These are phyloP conservation scores for Drosophila nikananu DNA, from an alignment of 1,140 invertebrate species.

Conservation along the genomic window DNA sequence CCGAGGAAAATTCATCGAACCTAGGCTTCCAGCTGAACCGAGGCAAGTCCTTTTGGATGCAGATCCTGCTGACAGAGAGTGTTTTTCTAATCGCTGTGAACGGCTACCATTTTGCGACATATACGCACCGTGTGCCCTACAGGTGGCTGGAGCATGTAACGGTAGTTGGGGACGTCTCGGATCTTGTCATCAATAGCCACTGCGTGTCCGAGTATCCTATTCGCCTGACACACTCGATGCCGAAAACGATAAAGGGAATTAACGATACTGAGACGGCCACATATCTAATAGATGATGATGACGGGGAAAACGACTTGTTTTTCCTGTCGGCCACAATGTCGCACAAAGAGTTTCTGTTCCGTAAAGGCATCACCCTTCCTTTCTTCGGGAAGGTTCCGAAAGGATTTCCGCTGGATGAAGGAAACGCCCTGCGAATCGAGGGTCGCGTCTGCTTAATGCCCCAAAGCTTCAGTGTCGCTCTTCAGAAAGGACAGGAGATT, in stretches of 20 bases:
- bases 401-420: conserved; percentile 20
- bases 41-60: conserved; percentile 83
- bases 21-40: conserved; percentile 73
- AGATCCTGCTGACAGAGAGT: conserved; percentile 80
- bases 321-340: conserved; percentile 11
- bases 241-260: conserved; percentile 4
- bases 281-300: background rate
- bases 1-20: conserved; percentile 87
- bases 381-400: conserved; percentile 54
- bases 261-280: background rate
- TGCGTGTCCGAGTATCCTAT: conserved; percentile 64
- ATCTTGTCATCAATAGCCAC: conserved; percentile 51
- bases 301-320: conserved; percentile 16
- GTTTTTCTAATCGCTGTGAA: conserved; percentile 88
- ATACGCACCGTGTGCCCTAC: conserved; percentile 87
- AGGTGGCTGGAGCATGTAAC: conserved; percentile 84
- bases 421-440: conserved; percentile 86
- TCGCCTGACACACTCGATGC: conserved; percentile 30
- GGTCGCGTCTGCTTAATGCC: conserved; percentile 88
- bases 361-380: conserved; percentile 36
- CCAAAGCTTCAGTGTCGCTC: conserved; percentile 88
- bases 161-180: conserved; percentile 53
- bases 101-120: conserved; percentile 89
- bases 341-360: background rate
- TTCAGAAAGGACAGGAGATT: conserved; percentile 87